A percentile compares a stretch with the other conserved stretches of the same genome.
These are phyloP conservation scores for Sternarchorhynchus goeldii DNA, from an alignment of 2,797 vertebrate genomes.

Conservation along the genomic window DNA sequence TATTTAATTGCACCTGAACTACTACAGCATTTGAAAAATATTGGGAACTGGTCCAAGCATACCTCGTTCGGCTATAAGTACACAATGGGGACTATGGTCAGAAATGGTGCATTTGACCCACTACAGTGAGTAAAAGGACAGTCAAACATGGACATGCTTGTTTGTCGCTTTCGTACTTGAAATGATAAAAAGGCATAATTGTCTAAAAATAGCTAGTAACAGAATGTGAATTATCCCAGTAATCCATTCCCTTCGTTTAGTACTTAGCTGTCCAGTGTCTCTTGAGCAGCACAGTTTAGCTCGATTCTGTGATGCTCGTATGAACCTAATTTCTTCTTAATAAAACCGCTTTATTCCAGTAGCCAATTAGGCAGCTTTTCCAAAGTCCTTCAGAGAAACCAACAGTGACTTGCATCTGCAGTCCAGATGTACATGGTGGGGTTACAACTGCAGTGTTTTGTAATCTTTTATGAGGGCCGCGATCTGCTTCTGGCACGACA, in stretches of 20 bases:
- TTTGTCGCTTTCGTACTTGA: too few relatives aligned
- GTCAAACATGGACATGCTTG: too few relatives aligned
- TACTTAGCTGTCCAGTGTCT: not conserved
- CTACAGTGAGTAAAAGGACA: too few relatives aligned
- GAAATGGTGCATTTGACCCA: too few relatives aligned
- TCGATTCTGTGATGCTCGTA: not conserved
- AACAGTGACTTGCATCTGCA: conserved; percentile 65
- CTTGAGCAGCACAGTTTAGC: not conserved
- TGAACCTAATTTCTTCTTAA: conserved; percentile 37
- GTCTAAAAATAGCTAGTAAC: not conserved
- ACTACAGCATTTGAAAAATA: too few relatives aligned
- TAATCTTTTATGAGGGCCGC: conserved; percentile 65
- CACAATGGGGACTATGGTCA: too few relatives aligned
- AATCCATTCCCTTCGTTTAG: not conserved
- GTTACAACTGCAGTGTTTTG: conserved; percentile 65
- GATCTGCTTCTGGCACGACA: conserved; percentile 65
- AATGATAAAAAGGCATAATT: not conserved
- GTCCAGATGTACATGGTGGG: conserved; percentile 68
- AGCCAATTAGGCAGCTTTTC: conserved; percentile 55
- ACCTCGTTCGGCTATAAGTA: too few relatives aligned
- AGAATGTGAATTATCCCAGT: conserved; percentile 15
- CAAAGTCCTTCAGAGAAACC: conserved; percentile 51
- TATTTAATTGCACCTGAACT: too few relatives aligned
- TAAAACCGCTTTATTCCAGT: conserved; percentile 46
- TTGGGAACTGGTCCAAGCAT: too few relatives aligned